Percentiles rank a stretch among this genome's conserved stretches.
Conservation (phyloP, 1,140 invertebrate species). For the Procambarus clarkii region DNA sequence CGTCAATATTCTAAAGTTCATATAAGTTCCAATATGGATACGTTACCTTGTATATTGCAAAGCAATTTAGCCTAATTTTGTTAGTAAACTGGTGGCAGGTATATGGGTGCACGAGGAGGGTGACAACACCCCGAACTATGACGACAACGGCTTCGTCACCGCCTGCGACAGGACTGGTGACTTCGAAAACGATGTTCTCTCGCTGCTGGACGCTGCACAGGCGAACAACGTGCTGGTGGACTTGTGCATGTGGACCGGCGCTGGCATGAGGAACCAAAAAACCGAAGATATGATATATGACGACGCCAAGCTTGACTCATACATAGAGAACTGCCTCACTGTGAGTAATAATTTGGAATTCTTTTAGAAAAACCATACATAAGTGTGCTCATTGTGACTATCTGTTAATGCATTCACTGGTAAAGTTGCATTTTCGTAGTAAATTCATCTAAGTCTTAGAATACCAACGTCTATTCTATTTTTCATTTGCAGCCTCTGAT, state of each 20-base stretch:
- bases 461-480: not conserved
- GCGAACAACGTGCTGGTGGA: conserved; percentile 75
- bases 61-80: no score
- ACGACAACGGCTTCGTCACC: conserved; percentile 28
- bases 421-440: no score
- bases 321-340: conserved; percentile 76
- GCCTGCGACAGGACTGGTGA: conserved; percentile 21
- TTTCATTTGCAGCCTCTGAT: conserved; percentile 73
- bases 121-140: conserved; percentile 73
- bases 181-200: conserved; percentile 29
- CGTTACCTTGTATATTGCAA: no score
- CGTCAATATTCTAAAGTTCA: no score
- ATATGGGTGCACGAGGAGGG: conserved; percentile 77
- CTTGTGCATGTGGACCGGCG: conserved; percentile 76
- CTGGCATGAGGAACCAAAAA: conserved; percentile 74
- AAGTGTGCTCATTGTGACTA: not conserved
- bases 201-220: conserved; percentile 18
- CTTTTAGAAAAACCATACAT: not conserved
- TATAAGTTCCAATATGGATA: no score
- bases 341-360: conserved; percentile 58
- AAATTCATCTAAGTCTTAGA: no score
- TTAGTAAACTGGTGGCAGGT: conserved; percentile 71
- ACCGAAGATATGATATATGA: conserved; percentile 75
- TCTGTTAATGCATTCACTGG: no score
- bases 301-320: conserved; percentile 75